These are phyloP conservation scores for Balanococcus diminutus DNA, from an alignment of 2,888 invertebrate genomes.

Conservation along the genomic window DNA sequence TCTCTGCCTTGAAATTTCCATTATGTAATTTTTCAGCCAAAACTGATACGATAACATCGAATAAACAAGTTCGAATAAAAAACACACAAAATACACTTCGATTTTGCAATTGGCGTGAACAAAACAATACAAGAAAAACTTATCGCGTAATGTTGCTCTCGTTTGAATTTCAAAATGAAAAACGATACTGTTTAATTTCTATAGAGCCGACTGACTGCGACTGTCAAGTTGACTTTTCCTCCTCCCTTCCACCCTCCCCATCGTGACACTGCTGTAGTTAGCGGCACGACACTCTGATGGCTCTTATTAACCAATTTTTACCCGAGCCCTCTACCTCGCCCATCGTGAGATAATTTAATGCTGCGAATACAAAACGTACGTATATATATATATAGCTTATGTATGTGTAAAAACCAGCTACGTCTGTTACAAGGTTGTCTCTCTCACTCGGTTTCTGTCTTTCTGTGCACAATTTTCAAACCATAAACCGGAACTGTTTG, in stretches of 20 bases:
- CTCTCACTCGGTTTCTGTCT: too few relatives aligned
- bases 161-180: not conserved
- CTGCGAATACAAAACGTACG: not conserved
- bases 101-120: not conserved
- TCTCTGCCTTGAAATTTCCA: not conserved
- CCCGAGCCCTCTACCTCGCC: not conserved
- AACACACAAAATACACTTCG: not conserved
- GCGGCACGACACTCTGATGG: not conserved
- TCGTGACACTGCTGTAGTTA: not conserved
- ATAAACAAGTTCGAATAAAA: too few relatives aligned
- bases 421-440: not conserved
- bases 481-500: not conserved
- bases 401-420: not conserved
- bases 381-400: too few relatives aligned
- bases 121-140: not conserved
- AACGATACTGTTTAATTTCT: not conserved
- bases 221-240: not conserved
- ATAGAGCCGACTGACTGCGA: not conserved
- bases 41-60: too few relatives aligned
- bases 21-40: too few relatives aligned
- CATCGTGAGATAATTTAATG: not conserved
- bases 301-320: not conserved
- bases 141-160: not conserved
- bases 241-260: not conserved
- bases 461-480: not conserved